A percentile compares a stretch with the other conserved stretches of the same genome.
These are phyloP conservation scores for Synchiropus splendidus DNA, from an alignment of 2,113 vertebrate genomes.

Conservation along the genomic window DNA sequence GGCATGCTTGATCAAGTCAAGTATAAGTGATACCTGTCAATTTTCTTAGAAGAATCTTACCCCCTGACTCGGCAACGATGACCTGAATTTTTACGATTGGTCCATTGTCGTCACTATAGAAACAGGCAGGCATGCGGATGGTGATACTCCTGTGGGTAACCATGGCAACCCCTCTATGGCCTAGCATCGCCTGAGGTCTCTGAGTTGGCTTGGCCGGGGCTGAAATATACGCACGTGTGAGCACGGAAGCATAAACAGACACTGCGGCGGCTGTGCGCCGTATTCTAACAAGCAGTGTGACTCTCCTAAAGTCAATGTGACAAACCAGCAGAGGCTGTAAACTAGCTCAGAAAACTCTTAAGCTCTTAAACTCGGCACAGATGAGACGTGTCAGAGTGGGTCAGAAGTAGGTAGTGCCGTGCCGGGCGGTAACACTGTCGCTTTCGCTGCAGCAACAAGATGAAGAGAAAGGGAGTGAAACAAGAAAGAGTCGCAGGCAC, in stretches of 20 bases:
- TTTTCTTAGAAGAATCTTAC: constrained; percentile 61
- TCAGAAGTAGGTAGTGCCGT: constrained; percentile 1
- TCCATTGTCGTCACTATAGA: constrained; percentile 88
- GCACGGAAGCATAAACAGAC: constrained; percentile 5
- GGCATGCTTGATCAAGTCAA: background rate
- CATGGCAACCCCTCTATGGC: constrained; percentile 72
- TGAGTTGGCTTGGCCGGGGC: constrained; percentile 76
- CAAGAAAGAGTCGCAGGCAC: constrained; percentile 50
- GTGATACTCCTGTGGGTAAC: constrained; percentile 84
- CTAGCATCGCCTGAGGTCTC: constrained; percentile 74
- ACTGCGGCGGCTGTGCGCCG: background rate
- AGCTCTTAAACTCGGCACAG: too few relatives aligned
- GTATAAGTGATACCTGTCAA: constrained; percentile 29
- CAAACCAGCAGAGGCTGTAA: too few relatives aligned
- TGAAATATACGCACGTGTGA: constrained; percentile 43
- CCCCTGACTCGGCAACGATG: constrained; percentile 85
- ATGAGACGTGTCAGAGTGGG: background rate
- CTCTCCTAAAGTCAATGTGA: too few relatives aligned
- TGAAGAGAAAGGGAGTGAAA: too few relatives aligned
- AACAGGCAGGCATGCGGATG: constrained; percentile 87
- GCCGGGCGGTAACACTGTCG: constrained; percentile 1
- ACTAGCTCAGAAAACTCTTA: too few relatives aligned
- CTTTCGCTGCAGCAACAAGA: constrained; percentile 16
- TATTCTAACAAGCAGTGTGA: too few relatives aligned
- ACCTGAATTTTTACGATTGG: constrained; percentile 89